Percentiles rank a stretch among this genome's conserved stretches.
Conservation (phyloP, 2,113 vertebrate genomes). For the Trematocara zebra region DNA sequence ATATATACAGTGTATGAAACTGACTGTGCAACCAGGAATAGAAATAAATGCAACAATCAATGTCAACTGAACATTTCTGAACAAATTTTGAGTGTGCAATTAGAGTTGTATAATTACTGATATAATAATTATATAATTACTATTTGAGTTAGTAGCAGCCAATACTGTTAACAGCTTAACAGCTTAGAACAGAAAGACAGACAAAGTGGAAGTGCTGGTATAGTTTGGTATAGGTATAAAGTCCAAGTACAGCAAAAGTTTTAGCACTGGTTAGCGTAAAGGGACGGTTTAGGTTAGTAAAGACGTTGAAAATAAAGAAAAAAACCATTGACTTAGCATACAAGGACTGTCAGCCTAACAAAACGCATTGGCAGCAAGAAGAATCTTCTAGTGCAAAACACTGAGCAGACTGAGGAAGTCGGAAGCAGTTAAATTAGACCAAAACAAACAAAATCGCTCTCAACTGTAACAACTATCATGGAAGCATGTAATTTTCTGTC, state of each 20-base stretch:
- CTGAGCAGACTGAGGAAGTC: neutral
- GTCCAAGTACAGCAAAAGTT: neutral
- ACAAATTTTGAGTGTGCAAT: neutral
- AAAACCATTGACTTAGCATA: neutral
- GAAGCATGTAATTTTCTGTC: neutral
- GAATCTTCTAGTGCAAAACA: neutral
- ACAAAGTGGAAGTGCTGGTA: neutral
- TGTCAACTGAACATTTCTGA: neutral
- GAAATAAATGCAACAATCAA: neutral
- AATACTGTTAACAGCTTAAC: neutral
- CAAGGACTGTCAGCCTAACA: neutral
- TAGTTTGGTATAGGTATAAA: neutral
- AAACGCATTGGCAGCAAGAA: neutral
- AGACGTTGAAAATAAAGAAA: neutral
- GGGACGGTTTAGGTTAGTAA: fast-evolving
- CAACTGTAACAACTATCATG: neutral
- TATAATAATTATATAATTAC: neutral
- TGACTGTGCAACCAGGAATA: neutral
- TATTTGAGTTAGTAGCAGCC: neutral
- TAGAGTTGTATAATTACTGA: neutral
- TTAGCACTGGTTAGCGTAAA: neutral
- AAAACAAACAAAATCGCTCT: neutral
- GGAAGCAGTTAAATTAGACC: neutral
- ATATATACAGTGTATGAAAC: neutral
- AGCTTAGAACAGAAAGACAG: neutral